Evolutionary conservation across 2,888 invertebrate genomes (phyloP).

Genomic region (Auanema sp.): DNA sequence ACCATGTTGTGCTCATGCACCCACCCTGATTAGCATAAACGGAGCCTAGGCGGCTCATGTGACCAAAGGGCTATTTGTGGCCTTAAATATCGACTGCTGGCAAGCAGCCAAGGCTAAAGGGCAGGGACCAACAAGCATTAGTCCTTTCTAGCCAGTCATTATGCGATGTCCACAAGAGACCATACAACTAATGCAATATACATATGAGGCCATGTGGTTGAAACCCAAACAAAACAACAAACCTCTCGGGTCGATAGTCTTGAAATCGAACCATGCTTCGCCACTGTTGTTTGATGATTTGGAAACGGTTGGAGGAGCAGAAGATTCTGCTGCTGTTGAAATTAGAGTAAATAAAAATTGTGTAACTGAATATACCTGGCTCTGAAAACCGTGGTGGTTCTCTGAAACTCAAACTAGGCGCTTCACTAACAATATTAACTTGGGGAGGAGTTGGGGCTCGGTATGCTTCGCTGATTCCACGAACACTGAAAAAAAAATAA

Average conservation of each 20-base stretch:
- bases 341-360: too few species aligned
- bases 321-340: too few species aligned
- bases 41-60: conserved; percentile 11
- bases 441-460: too few species aligned
- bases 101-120: conserved; percentile 16
- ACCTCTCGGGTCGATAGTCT: conserved; percentile 52
- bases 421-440: too few species aligned
- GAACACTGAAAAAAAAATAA: too few species aligned
- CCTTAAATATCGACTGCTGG: conserved; percentile 11
- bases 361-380: too few species aligned
- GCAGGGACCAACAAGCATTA: not conserved
- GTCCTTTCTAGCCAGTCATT: not conserved
- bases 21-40: conserved; percentile 20
- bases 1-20: conserved; percentile 17
- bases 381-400: too few species aligned
- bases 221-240: conserved; percentile 20
- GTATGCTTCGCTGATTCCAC: too few species aligned
- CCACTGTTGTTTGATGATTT: conserved; percentile 12
- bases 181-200: not conserved
- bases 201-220: too few species aligned
- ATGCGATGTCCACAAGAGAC: not conserved
- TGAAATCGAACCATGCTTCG: conserved; percentile 52
- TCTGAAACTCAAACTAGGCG: too few species aligned
- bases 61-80: conserved; percentile 19
- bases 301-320: too few species aligned